A percentile compares a stretch with the other conserved stretches of the same genome.
These are phyloP conservation scores for Sycobia sp. DNA, from an alignment of 1,140 invertebrate species.

Conservation along the genomic window DNA sequence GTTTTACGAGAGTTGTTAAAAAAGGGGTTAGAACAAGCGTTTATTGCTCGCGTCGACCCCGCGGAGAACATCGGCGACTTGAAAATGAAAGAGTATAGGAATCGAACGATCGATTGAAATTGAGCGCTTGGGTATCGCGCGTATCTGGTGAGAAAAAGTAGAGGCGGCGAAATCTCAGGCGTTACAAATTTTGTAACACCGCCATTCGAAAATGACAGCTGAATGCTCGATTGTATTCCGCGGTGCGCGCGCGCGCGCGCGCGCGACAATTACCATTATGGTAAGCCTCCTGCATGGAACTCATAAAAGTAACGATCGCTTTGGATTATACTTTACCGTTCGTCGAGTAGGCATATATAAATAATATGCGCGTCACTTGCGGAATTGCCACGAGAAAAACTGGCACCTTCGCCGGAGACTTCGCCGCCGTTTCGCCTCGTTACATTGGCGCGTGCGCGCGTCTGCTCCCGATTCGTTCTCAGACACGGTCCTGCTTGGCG, in stretches of 20 bases:
- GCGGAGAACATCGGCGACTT: background rate
- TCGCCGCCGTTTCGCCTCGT: too few relatives aligned
- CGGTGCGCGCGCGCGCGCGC: background rate
- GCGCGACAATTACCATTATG: slow-evolving; percentile 8
- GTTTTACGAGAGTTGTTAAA: too few relatives aligned
- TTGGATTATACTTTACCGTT: too few relatives aligned
- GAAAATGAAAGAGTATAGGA: background rate
- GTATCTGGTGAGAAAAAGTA: background rate
- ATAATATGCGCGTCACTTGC: background rate
- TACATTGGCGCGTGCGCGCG: too few relatives aligned
- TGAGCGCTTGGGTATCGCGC: too few relatives aligned
- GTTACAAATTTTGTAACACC: background rate
- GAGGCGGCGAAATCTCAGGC: background rate
- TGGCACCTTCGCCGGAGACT: background rate
- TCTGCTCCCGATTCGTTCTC: too few relatives aligned
- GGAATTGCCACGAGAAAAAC: background rate
- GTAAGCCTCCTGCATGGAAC: too few relatives aligned
- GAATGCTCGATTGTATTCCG: slow-evolving; percentile 8
- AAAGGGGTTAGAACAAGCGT: too few relatives aligned
- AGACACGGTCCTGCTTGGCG: too few relatives aligned
- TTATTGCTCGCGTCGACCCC: too few relatives aligned
- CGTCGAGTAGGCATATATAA: too few relatives aligned
- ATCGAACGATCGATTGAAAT: background rate
- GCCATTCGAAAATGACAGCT: background rate
- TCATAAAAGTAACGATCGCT: background rate